phyloP scores from a whole-genome alignment of 2,113 vertebrate genomes.

The Chamaetylas fuelleborni region DNA sequence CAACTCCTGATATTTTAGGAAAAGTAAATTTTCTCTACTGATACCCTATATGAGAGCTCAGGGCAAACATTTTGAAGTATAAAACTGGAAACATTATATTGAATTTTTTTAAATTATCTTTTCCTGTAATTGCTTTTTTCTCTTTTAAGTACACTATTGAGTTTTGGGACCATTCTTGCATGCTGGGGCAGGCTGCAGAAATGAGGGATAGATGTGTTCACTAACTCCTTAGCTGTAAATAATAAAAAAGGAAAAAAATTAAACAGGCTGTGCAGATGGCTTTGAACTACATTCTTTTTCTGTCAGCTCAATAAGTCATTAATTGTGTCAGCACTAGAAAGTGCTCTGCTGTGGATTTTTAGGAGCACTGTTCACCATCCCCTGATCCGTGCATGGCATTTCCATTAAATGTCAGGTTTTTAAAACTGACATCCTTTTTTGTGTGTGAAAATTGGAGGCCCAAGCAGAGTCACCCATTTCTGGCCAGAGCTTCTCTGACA shows the following conservation, averaged over 20 bases:
- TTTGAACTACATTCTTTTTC: background rate
- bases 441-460: background rate
- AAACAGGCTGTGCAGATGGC: background rate
- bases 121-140: background rate
- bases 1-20: background rate
- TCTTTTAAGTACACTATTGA: background rate
- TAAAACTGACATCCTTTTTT: background rate
- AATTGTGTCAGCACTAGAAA: background rate
- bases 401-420: background rate
- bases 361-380: background rate
- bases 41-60: background rate
- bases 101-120: background rate
- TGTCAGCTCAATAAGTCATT: background rate
- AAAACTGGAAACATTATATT: background rate
- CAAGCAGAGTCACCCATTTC: background rate
- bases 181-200: background rate
- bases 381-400: background rate
- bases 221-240: background rate
- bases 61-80: background rate
- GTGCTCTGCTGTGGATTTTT: background rate
- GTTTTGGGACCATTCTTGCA: background rate
- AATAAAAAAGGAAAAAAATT: background rate
- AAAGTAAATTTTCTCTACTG: background rate
- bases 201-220: background rate
- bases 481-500: background rate